Evolutionary conservation across 1,140 invertebrate species (phyloP), one percentile per base, ranked within the genome.

Genomic region (Heliothis virescens): DNA sequence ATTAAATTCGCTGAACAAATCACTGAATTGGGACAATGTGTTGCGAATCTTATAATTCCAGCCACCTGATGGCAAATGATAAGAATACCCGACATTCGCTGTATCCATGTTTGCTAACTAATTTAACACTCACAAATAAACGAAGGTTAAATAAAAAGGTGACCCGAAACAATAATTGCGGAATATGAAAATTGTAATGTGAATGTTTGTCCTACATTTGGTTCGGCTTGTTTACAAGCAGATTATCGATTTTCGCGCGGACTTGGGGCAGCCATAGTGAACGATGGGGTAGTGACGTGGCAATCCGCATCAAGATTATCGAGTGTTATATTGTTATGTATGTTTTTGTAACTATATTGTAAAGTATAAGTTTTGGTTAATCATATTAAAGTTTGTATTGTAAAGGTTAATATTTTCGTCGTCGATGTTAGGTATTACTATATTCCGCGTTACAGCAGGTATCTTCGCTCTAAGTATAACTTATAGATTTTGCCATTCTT

Each of bases 1-100:
- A 90, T 98, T 98, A 91, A 99, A 99, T 95, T 99, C 98, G 90
- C 98, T 99, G 93, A 99, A 99, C 52, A 99, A 93, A 92, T 99
- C 98, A 90, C 98, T 98, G 87, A 98, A 98, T 91, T 99, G 98
- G 11, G 97, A 97, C 55, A 98, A 90, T 48, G 96, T 96, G 93
- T 97, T 98, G 86, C 97, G 96, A 75, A 98, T 95, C 94, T 96
- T 97, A 81, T 97, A 95, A 84, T 96, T 96, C 95, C 97, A 97
- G 47, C 97, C 97, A 79, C 96, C 97, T 53, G 97, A 96, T n/a
- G 98, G 98, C 83, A 98, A 95, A 89, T 98, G 97, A 88, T 98
- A 98, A 10, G 97, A 97, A 93, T 98, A 98, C 79, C 97, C 97
- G 80, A 98, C 95, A 88, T 96, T 97, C 59, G 96, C 95, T 53